Percentiles rank a stretch among this genome's conserved stretches.
Conservation (phyloP, 2,888 invertebrate species). For the Harpagoxenus sublaevis region DNA sequence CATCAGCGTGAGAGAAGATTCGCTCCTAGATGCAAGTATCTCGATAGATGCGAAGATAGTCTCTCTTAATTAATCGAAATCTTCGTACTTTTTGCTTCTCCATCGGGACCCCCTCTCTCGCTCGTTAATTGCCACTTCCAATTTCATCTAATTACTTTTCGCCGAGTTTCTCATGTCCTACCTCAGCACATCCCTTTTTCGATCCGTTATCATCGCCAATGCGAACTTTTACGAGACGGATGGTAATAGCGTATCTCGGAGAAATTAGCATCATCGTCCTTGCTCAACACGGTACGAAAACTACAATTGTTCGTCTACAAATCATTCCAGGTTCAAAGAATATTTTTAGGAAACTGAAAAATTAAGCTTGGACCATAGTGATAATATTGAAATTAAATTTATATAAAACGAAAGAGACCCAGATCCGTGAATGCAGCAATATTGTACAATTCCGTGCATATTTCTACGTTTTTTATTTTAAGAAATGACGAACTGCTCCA, state of each 20-base stretch:
- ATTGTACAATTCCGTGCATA: not conserved
- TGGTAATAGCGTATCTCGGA: constrained; percentile 31
- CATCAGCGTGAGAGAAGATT: constrained; percentile 17
- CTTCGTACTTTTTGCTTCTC: constrained; percentile 66
- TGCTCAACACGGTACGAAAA: not conserved
- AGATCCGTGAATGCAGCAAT: not conserved
- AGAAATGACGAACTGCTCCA: not conserved
- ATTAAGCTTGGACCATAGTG: not conserved
- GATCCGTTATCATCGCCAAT: constrained; percentile 45
- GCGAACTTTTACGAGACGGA: not conserved
- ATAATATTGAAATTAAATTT: not conserved
- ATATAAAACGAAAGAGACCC: not conserved
- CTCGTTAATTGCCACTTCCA: constrained; percentile 70
- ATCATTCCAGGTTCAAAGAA: not conserved
- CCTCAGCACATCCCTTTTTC: constrained; percentile 32
- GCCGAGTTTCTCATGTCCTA: constrained; percentile 7
- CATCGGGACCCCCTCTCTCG: constrained; percentile 44
- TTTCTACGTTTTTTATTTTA: not conserved
- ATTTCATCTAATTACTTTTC: constrained; percentile 79
- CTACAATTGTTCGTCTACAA: not conserved
- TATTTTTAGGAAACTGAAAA: not conserved
- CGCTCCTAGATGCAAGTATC: constrained; percentile 59
- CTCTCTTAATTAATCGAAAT: constrained; percentile 75
- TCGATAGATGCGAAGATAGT: constrained; percentile 60
- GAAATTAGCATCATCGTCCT: constrained; percentile 34